A percentile compares a stretch with the other conserved stretches of the same genome.
Evolutionary conservation across 2,113 vertebrate genomes (phyloP).

Genomic region (Serinus canaria): DNA sequence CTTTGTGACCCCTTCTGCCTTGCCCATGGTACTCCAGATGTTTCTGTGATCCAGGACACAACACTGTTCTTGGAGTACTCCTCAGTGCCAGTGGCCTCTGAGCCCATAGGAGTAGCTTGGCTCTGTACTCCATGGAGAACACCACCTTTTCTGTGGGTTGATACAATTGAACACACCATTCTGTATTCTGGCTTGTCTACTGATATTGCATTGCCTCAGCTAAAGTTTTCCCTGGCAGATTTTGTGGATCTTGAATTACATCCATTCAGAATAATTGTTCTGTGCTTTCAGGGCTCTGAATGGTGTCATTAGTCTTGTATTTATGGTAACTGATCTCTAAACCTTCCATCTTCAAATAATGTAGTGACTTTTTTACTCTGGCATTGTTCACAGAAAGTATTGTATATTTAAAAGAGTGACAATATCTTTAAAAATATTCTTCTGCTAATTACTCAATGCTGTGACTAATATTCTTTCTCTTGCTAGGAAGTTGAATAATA

Average conservation of each 20-base stretch:
- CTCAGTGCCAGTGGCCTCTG: neutral
- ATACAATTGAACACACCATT: neutral
- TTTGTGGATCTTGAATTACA: neutral
- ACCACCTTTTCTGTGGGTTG: neutral
- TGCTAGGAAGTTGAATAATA: neutral
- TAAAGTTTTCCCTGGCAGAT: neutral
- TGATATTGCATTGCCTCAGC: neutral
- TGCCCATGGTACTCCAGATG: rapidly evolving
- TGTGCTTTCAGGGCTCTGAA: neutral
- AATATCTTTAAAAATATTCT: neutral
- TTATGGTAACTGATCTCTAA: neutral
- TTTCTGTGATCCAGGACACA: neutral
- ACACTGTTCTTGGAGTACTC: neutral
- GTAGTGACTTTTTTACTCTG: neutral
- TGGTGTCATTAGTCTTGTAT: neutral
- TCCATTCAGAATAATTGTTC: neutral
- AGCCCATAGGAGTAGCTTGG: rapidly evolving
- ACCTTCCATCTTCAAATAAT: neutral
- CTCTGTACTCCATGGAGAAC: neutral
- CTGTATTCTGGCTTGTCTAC: neutral
- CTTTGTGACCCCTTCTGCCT: neutral
- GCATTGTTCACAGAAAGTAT: neutral
- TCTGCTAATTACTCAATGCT: neutral
- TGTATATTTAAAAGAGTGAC: neutral
- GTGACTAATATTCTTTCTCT: neutral